Evolutionary conservation across 2,888 invertebrate genomes (phyloP), one percentile per base, ranked within the genome.

Genomic region (Heliconius aoede): DNA sequence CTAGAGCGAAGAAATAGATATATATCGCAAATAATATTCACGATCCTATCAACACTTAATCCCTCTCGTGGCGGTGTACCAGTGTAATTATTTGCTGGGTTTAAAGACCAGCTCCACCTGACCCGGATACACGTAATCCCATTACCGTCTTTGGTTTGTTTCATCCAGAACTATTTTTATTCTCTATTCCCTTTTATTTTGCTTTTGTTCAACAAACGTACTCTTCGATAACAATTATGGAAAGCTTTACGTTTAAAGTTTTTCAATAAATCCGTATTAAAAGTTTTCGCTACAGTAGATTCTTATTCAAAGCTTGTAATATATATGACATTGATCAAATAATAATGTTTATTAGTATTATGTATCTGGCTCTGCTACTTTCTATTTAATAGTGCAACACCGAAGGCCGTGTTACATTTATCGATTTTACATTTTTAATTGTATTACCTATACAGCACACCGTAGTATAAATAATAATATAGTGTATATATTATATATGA

Each of bases 121-220:
- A 79, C 80, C 80, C 64, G 79, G 77, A 73, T 79, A 71, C 68
- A 40, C 65, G 76, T 81, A 81, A 80, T 81, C 74, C 78, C 58
- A 78, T 76, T 78, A 74, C 58, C 68, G 67, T 36, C 72, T 74
- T 21, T 76, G 58, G 76, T 72, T 72, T 72, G 55, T 68, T 78
- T 55, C 58, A 68, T 76, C 55, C 24, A 65, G 40, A 74, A 72
- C 72, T 74, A 46, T 76, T 78, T 78, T 78, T 76, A 76, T 76
- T 73, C 65, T 72, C 72, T 74, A 61, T 72, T 40, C 55, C 61
- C 55, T 72, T n/a, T 76, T 61, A 68, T 75, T 65, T 67, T 65
- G 65, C 71, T 55, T 67, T 72, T 76, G 30, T 62, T 46, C 64
- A 32, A 28, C 72, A 72, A 64, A 64, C 40, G n/a, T n/a, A 46